Base-by-base conservation (phyloP, 2,113 vertebrate genomes). In the Danionella cerebrum region DNA sequence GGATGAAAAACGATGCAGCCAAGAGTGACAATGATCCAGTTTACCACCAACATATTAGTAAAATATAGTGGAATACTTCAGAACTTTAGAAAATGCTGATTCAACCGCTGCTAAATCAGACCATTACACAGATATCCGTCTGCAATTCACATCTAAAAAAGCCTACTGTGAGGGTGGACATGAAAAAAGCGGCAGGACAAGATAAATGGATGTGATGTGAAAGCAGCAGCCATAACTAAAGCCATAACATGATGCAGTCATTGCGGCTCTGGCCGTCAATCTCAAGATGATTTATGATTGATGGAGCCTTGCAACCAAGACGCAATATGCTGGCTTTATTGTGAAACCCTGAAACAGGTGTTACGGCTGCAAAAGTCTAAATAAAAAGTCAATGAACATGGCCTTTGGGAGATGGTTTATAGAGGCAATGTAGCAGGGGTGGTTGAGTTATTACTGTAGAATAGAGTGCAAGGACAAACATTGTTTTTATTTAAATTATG, bases 211-310 rank as follows among this genome's bases (percentile, higher is more conserved):
- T 45, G 39, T 45, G 39, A 22, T 44, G 25, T 33, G 39, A 45
- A 45, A 45, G 45, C 39, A 60, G 45, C 33, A 45, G 57, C 25
- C 39, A 31, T 31, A 60, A 41, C 54, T 41, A 16, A n/a, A 41
- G 55, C 36, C 21, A 41, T 27, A 58, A 44, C 39, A 31, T 29
- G 39, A 60, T 21, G 14, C 16, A 9, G 39, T 25, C 21, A 5
- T 33, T 9, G 51, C 33, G 27, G 35, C 14, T 29, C 14, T 19
- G 16, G 5, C 18, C n/a, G 27, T 53, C 27, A 2, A 21, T 60
- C 25, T 45, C 39, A 45, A 45, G 14, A 45, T 29, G 25, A 10
- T 60, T 45, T 60, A 60, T 60, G 58, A 60, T 44, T 60, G 39
- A 60, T 60, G 58, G 39, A 60, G 16, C 14, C 45, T 60, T 31